Evolutionary conservation across 35 echinoderm and acorn worm genomes (phyloP), one percentile per base, ranked within the genome.

Genomic region (Heliocidaris erythrogramma): DNA sequence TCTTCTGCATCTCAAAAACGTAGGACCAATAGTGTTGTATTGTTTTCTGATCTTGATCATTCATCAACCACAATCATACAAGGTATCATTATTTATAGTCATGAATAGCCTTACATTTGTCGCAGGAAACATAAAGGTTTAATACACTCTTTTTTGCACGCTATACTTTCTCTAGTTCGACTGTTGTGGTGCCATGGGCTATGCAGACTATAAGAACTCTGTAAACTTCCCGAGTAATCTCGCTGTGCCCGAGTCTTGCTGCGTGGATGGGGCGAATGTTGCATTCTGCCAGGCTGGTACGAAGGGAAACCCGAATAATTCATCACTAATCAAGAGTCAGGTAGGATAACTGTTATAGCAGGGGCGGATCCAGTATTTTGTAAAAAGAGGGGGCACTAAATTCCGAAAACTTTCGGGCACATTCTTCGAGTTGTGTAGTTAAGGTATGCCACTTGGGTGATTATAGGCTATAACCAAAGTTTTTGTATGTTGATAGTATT

Each of bases 141-240:
- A n/a, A n/a, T n/a, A n/a, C n/a, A n/a, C n/a, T n/a, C n/a, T n/a
- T n/a, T n/a, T n/a, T n/a, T n/a, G n/a, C n/a, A n/a, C n/a, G n/a
- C n/a, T n/a, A n/a, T n/a, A n/a, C n/a, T n/a, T 78, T 24, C 7
- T 78, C 65, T 50, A 92, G 91, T 92, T 92, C 27, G 91, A 92
- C 13, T 92, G 91, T n/a, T 92, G 91, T 56, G 91, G 91, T 17
- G 91, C 91, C 9, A 92, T 27, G 11, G 48, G 49, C 2, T 52
- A 52, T 5, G 49, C 47, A 27, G 91, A 92, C 48, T 92, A 92
- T n/a, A 29, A 2, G 0, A 50, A 49, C 49, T 49, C 91, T 2
- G 5, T 27, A 16, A 52, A 92, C 49, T 59, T 92, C 30, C 17
- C 91, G 9, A 30, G 13, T 49, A 92, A 92, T 9, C 91, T 52